phyloP scores from a whole-genome alignment of 2,888 invertebrate genomes.

The Drosophila mayaguana region DNA sequence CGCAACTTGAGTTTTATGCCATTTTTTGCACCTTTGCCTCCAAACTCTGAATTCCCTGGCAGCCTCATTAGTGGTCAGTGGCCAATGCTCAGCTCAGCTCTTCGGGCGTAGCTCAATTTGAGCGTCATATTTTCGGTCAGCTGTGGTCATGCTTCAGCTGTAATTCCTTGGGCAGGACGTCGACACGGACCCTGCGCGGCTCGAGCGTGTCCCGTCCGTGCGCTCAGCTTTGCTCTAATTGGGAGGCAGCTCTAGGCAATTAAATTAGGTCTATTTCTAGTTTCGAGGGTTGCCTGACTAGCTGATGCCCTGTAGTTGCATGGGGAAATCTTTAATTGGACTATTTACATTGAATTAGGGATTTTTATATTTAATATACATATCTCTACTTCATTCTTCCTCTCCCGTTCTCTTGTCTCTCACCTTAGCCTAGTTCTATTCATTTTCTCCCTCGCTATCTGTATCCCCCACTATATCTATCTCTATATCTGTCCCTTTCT shows the following conservation, averaged over 20 bases:
- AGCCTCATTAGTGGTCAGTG: conserved; percentile 63
- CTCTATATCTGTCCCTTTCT: too few species aligned
- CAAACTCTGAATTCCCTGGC: conserved; percentile 2
- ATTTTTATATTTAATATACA: neutral
- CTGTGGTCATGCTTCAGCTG: conserved; percentile 57
- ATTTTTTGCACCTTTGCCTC: conserved; percentile 68
- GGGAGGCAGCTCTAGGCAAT: conserved; percentile 1
- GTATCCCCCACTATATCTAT: too few species aligned
- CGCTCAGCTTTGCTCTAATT: neutral
- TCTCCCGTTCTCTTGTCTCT: neutral
- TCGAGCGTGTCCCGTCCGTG: conserved; percentile 1
- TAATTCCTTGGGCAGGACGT: conserved; percentile 34
- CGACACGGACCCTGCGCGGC: conserved; percentile 17
- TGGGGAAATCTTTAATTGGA: too few species aligned
- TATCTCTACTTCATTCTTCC: too few species aligned
- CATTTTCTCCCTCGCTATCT: too few species aligned
- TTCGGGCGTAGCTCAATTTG: conserved; percentile 58
- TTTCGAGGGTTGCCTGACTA: neutral
- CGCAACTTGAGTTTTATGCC: conserved; percentile 49
- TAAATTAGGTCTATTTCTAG: neutral
- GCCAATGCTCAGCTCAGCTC: conserved; percentile 12
- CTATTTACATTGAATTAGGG: neutral
- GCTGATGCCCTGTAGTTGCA: neutral
- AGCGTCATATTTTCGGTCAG: conserved; percentile 21
- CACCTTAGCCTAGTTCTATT: too few species aligned